These are phyloP conservation scores for Parapsyche elsis DNA, from an alignment of 1,140 invertebrate species.

Conservation along the genomic window DNA sequence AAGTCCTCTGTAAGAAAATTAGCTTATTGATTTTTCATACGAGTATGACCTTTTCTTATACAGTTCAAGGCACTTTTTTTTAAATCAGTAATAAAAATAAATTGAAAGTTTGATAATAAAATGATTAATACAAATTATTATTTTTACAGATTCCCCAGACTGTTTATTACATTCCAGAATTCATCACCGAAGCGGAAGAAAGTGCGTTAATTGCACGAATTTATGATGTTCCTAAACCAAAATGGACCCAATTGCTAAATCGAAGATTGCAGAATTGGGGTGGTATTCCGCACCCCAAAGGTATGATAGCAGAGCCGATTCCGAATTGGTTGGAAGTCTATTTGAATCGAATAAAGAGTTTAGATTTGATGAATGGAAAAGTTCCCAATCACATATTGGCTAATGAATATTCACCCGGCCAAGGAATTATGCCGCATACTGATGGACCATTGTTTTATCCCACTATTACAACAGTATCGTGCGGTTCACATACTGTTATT, in stretches of 20 bases:
- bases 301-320: slow-evolving; percentile 93
- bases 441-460: slow-evolving; percentile 96
- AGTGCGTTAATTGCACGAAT: slow-evolving; percentile 76
- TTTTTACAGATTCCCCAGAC: slow-evolving; percentile 73
- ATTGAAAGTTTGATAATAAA: not conserved
- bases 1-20: slow-evolving; percentile 19
- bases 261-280: slow-evolving; percentile 97
- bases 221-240: slow-evolving; percentile 87
- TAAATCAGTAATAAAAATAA: not conserved
- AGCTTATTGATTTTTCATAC: slow-evolving; percentile 15
- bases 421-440: slow-evolving; percentile 95
- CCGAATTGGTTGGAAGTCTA: slow-evolving; percentile 85
- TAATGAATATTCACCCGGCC: slow-evolving; percentile 94
- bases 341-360: slow-evolving; percentile 76
- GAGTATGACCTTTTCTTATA: not conserved
- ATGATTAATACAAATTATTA: not conserved
- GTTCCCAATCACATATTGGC: slow-evolving; percentile 95
- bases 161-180: slow-evolving; percentile 92
- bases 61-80: not conserved
- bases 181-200: slow-evolving; percentile 88
- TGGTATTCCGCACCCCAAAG: slow-evolving; percentile 90
- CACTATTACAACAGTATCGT: slow-evolving; percentile 90
- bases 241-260: slow-evolving; percentile 94
- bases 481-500: slow-evolving; percentile 90
- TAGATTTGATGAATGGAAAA: slow-evolving; percentile 80